Evolutionary conservation across 1,140 invertebrate species (phyloP).

Genomic region (Luehdorfia chinensis): DNA sequence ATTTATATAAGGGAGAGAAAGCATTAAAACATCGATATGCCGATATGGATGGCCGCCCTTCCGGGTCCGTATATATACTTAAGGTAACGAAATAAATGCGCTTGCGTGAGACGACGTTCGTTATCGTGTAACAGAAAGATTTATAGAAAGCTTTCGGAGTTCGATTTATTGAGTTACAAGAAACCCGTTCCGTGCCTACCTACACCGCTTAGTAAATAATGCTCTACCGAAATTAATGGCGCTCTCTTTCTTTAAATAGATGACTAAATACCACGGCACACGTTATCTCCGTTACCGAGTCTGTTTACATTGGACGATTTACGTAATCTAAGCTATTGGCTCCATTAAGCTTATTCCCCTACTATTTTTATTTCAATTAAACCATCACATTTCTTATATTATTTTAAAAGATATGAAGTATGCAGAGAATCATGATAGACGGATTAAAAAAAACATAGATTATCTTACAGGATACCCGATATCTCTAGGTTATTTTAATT

Average conservation of each 20-base stretch:
- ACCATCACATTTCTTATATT: too few species aligned
- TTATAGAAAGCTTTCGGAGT: constrained; percentile 61
- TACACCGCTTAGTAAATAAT: constrained; percentile 73
- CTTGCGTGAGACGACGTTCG: constrained; percentile 73
- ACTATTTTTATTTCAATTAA: constrained; percentile 19
- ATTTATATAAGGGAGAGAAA: constrained; percentile 53
- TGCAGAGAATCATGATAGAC: too few species aligned
- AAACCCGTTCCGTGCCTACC: constrained; percentile 73
- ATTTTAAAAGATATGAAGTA: too few species aligned
- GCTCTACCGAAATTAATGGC: constrained; percentile 65
- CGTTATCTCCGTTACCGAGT: constrained; percentile 59
- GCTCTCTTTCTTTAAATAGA: constrained; percentile 72
- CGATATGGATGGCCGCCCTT: constrained; percentile 36
- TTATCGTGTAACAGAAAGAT: constrained; percentile 70
- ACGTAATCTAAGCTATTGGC: constrained; percentile 59
- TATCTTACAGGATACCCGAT: too few species aligned
- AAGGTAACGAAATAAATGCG: constrained; percentile 58
- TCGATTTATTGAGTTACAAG: constrained; percentile 64
- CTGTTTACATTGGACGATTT: constrained; percentile 52
- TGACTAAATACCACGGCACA: constrained; percentile 68
- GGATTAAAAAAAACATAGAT: too few species aligned
- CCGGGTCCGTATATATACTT: constrained; percentile 49
- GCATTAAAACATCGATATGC: constrained; percentile 39
- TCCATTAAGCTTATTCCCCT: constrained; percentile 48
- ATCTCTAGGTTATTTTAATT: too few species aligned